phyloP scores from a whole-genome alignment of 2,113 vertebrate species.

The Sinocyclocheilus anophthalmus region DNA sequence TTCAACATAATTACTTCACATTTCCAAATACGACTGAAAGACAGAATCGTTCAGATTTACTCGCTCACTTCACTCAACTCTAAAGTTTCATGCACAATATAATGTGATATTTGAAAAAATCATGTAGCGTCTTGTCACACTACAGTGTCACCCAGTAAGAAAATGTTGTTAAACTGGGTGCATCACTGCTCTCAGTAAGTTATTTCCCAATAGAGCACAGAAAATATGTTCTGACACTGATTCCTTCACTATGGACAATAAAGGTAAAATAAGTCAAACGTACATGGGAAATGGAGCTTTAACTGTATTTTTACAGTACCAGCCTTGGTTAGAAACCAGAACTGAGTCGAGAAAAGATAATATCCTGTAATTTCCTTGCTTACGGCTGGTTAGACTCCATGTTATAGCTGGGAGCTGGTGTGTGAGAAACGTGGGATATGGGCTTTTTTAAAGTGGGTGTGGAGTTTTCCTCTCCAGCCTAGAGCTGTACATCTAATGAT shows the following conservation, averaged over 20 bases:
- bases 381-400: conserved; percentile 12
- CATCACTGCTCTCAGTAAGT: neutral
- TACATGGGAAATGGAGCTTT: conserved; percentile 4
- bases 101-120: neutral
- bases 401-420: conserved; percentile 15
- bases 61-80: neutral
- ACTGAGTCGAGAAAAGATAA: conserved; percentile 36
- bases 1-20: neutral
- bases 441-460: conserved; percentile 33
- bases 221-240: neutral
- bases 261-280: neutral
- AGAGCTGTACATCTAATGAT: conserved; percentile 52
- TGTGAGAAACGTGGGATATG: conserved; percentile 30
- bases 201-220: neutral
- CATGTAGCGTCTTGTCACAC: neutral
- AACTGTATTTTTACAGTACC: conserved; percentile 22
- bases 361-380: conserved; percentile 43
- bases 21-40: neutral
- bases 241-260: neutral
- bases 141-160: neutral
- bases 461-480: conserved; percentile 38
- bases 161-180: neutral
- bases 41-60: neutral
- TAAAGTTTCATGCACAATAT: neutral
- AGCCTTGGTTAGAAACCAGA: conserved; percentile 37